A percentile compares a stretch with the other conserved stretches of the same genome.
phyloP scores from a whole-genome alignment of 2,113 vertebrate species.

The Ursus arctos region DNA sequence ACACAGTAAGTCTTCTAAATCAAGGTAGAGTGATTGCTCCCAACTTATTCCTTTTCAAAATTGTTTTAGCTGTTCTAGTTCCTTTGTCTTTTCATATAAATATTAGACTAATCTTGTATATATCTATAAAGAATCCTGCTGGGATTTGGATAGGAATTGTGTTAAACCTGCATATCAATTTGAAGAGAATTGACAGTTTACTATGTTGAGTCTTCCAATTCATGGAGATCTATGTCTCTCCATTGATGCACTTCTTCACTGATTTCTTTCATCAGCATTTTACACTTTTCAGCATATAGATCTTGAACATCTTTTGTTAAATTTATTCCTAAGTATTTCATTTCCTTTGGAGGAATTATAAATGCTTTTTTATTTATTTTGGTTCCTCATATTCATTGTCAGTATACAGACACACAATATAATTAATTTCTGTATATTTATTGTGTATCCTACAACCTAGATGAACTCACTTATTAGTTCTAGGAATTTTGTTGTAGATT shows the following conservation, averaged over 20 bases:
- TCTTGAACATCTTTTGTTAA: not conserved
- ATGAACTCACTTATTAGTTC: not conserved
- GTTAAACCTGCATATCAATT: not conserved
- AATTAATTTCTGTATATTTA: not conserved
- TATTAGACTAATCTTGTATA: conserved; percentile 42
- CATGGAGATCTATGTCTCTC: not conserved
- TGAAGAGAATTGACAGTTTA: not conserved
- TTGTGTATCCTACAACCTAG: not conserved
- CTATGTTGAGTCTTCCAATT: not conserved
- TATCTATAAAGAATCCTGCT: not conserved
- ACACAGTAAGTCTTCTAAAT: conserved; percentile 9
- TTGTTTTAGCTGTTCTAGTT: conserved; percentile 42
- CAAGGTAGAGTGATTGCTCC: not conserved
- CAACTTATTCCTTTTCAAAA: conserved; percentile 32
- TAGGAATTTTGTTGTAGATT: not conserved
- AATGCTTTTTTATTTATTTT: not conserved
- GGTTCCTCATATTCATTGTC: not conserved
- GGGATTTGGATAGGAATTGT: conserved; percentile 13
- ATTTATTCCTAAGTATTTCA: not conserved
- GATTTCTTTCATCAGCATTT: conserved; percentile 5
- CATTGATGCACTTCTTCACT: not conserved
- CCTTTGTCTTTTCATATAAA: conserved; percentile 3
- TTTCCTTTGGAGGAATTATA: not conserved
- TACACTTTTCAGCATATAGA: not conserved
- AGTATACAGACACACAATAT: not conserved